These are phyloP conservation scores for Aphaenogaster floridana DNA, from an alignment of 1,140 invertebrate genomes.

Conservation along the genomic window DNA sequence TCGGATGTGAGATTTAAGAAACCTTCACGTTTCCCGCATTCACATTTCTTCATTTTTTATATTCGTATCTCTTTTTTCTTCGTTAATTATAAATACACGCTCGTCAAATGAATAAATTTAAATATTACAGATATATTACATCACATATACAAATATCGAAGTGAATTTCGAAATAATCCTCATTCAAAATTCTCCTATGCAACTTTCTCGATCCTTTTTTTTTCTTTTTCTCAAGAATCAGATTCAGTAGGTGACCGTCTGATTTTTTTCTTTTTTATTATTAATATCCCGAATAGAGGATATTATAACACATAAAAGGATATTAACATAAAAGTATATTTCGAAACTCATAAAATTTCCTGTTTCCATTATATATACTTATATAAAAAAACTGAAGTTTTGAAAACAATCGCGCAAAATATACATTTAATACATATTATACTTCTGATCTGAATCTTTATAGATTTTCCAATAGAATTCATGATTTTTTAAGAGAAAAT, in stretches of 20 bases:
- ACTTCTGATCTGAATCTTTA: neutral
- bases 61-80: neutral
- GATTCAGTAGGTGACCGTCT: neutral
- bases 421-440: neutral
- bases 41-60: neutral
- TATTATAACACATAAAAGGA: neutral
- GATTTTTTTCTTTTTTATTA: neutral
- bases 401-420: neutral
- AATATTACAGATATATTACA: neutral
- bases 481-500: neutral
- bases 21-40: neutral
- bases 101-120: constrained; percentile 22
- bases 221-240: neutral
- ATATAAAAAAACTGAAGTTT: neutral
- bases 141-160: neutral
- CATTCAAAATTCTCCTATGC: neutral
- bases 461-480: neutral
- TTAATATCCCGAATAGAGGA: neutral
- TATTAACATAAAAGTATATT: neutral
- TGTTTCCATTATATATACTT: neutral
- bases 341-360: neutral
- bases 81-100: constrained; percentile 11
- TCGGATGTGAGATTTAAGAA: neutral
- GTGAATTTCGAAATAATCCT: neutral
- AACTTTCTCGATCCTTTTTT: constrained; percentile 1